Conservation (phyloP, 1,140 invertebrate genomes). For the Eueides isabella region DNA sequence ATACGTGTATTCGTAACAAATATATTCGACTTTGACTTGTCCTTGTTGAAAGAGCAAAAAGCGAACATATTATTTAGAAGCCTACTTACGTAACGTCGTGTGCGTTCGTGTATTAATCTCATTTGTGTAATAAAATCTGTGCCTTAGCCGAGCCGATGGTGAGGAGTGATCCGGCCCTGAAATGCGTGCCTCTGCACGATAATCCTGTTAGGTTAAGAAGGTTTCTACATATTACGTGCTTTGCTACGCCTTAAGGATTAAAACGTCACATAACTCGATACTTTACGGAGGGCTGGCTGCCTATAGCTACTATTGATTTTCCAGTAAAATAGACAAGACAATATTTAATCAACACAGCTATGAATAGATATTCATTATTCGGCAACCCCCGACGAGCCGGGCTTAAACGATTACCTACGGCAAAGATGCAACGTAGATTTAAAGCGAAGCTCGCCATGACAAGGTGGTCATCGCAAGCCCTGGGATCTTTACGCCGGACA, state of each 20-base stretch:
- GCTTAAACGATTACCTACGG: constrained; percentile 73
- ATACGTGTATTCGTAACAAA: constrained; percentile 44
- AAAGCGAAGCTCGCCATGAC: constrained; percentile 71
- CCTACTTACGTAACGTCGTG: constrained; percentile 53
- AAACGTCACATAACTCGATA: constrained; percentile 71
- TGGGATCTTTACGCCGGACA: constrained; percentile 68
- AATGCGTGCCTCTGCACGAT: constrained; percentile 83
- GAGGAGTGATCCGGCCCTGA: constrained; percentile 79
- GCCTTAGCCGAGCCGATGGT: constrained; percentile 72
- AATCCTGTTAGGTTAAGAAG: constrained; percentile 87
- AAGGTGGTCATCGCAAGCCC: constrained; percentile 79
- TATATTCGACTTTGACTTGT: constrained; percentile 54
- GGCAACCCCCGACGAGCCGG: constrained; percentile 52
- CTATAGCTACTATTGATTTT: constrained; percentile 47
- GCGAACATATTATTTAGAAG: constrained; percentile 45
- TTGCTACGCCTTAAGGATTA: constrained; percentile 85
- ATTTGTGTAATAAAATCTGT: constrained; percentile 82
- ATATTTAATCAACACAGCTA: constrained; percentile 42
- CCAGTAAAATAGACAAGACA: constrained; percentile 36
- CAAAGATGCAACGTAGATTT: constrained; percentile 78
- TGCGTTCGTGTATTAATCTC: constrained; percentile 76
- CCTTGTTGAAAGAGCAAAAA: constrained; percentile 46
- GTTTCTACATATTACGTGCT: constrained; percentile 86
- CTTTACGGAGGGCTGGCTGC: constrained; percentile 44
- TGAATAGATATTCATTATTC: constrained; percentile 74